Evolutionary conservation across 2,797 vertebrate species (phyloP), one percentile per base, ranked within the genome.

Genomic region (Tragelaphus eurycerus): DNA sequence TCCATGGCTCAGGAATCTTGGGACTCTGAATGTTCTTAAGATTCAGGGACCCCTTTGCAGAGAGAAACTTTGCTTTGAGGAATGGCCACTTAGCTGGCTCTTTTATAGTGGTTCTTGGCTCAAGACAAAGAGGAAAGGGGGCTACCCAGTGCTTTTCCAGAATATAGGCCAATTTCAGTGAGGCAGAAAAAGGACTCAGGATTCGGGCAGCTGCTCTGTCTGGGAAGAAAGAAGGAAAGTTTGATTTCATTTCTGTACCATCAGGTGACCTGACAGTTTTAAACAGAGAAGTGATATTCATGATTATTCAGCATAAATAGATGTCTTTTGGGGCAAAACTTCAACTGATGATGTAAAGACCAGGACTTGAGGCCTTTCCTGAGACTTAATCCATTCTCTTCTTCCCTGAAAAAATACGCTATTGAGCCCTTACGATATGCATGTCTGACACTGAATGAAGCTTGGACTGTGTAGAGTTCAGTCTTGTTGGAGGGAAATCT

Each of bases 151-250:
- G 94, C 31, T 97, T 67, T 94, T 86, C 52, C 83, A 90, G 74
- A 89, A 92, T 55, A 19, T 23, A 95, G 52, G 38, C 54, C 86
- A 60, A 78, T 89, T 93, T 97, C 59, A 94, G 29, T 78, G 74
- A 55, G 21, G 67, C 48, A 90, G 48, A 89, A 67, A 81, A 38
- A 76, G 21, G 84, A 88, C 19, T 79, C 4, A 4, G 38, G 55
- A 67, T 50, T 90, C 11, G 23, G 62, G 59, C 17, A 94, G 84
- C 67, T 86, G 9, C 38, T 81, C 43, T 43, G 43, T 76, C 55
- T 78, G 50, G 62, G 85, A 86, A 86, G 78, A 90, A 90, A 87
- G 38, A 43, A 31, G 25, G 85, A 91, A 93, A 93, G 43, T 76
- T 57, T 86, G 34, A 16, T 15, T 71, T 10, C 59, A 27, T 86